Conservation (phyloP, 2,888 invertebrate species). For the Rhynchonema sp. region DNA sequence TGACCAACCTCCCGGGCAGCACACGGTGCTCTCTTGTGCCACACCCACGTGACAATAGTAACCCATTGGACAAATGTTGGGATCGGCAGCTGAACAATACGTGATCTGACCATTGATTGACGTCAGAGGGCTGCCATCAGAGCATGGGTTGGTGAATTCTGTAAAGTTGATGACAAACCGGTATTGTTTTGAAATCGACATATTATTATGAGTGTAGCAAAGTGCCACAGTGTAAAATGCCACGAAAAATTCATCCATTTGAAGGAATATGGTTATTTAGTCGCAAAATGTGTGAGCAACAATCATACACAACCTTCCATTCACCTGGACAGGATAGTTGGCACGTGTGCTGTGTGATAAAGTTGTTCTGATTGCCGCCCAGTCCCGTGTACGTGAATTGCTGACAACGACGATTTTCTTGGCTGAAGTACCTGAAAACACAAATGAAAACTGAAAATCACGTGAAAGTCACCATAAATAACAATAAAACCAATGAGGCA, state of each 20-base stretch:
- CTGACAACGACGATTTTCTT: conserved; percentile 1
- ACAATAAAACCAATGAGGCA: no score
- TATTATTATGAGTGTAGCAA: no score
- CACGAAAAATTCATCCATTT: no score
- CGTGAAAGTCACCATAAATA: no score
- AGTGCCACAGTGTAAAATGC: no score
- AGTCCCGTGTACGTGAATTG: conserved; percentile 6
- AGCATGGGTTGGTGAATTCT: conserved; percentile 8
- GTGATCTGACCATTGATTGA: not conserved
- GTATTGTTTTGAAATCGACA: no score
- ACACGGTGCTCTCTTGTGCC: conserved; percentile 4
- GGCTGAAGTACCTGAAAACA: conserved; percentile 2
- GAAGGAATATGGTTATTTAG: no score
- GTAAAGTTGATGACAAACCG: not conserved
- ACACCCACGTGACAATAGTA: conserved; percentile 7
- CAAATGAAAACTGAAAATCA: not conserved
- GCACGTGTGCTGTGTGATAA: conserved; percentile 2
- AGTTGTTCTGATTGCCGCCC: conserved; percentile 8
- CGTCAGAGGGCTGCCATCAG: conserved; percentile 1
- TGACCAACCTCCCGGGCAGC: conserved; percentile 4
- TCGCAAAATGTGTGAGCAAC: no score
- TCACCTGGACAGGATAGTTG: conserved; percentile 3
- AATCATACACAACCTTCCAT: no score
- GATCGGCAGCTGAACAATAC: conserved; percentile 4
- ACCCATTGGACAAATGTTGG: conserved; percentile 5